Base-by-base conservation (phyloP, 2,797 vertebrate species). In the Martes flavigula region DNA sequence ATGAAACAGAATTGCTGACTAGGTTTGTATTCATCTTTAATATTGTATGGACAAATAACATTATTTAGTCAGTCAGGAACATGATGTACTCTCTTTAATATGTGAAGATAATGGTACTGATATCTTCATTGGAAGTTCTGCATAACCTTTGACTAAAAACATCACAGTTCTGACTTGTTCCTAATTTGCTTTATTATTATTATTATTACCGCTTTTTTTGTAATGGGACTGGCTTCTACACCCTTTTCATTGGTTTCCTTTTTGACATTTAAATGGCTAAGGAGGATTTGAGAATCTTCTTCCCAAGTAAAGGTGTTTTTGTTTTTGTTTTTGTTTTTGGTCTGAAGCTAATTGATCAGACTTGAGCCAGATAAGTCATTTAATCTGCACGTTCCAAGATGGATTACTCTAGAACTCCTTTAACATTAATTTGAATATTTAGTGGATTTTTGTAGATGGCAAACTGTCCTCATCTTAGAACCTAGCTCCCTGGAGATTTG, bases 251-350 rank as follows among this genome's bases (percentile, higher is more conserved):
- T 93, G 48, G 12, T 91, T 92, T 17, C 35, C 23, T 54, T 70
- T 96, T 92, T 81, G 81, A 87, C 66, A 86, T 83, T 94, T 83
- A 84, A 91, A 88, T 96, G 87, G 13, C 64, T 25, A 60, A 94
- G 78, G 32, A 75, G 9, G 4, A 84, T 93, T 90, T 85, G 58
- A 84, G 77, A 96, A 64, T 96, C 32, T 91, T 94, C 23, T 92
- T 92, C 87, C 30, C 88, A 94, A 77, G 56, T 85, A 77, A 91
- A 87, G 60, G 4, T 1, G 91, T 92, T 87, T 38, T 75, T 66
- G 1, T 94, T 91, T 87, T 38, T 81, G 1, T 11, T 9, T 70
- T 72, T 1, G 88, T 91, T 43, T 81, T 72, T 87, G 43, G 5
- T 96, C 6, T 87, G 81, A 90, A 91, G 5, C 20, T 88, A 72